Evolutionary conservation across 64 coral and sea anemone species (phyloP).

Genomic region (Actinia equina): DNA sequence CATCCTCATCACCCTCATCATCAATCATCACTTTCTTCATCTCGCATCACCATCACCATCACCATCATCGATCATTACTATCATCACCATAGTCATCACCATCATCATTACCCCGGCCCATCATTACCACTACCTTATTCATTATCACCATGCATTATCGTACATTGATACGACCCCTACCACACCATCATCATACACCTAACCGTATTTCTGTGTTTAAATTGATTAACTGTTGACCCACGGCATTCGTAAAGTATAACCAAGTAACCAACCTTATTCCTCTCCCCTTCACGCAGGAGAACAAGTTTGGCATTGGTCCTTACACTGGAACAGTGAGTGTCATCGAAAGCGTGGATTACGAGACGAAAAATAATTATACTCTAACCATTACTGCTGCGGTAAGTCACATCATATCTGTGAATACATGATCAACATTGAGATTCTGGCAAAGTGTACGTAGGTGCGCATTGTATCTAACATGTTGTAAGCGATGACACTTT

Average conservation of each 20-base stretch:
- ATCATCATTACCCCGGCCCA: too few species aligned
- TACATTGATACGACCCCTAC: background rate
- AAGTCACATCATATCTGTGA: background rate
- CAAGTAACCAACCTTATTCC: background rate
- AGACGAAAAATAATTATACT: conserved; percentile 68
- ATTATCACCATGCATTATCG: background rate
- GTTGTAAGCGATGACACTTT: background rate
- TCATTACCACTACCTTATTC: background rate
- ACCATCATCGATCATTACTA: too few species aligned
- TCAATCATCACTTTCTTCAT: background rate
- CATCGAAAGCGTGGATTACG: conserved; percentile 62
- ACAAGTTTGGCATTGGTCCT: conserved; percentile 61
- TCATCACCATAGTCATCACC: too few species aligned
- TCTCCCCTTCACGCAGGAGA: conserved; percentile 10
- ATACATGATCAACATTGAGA: background rate
- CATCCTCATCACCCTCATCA: too few species aligned
- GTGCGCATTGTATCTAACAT: background rate
- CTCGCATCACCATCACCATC: background rate
- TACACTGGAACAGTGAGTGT: conserved; percentile 67
- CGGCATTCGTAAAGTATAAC: background rate
- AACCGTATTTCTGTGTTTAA: background rate
- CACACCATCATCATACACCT: background rate
- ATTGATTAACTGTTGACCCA: background rate
- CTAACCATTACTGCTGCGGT: conserved; percentile 71
- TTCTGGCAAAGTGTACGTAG: background rate